Base-by-base conservation (phyloP, 2,888 invertebrate genomes). In the Andrena flavipes region DNA sequence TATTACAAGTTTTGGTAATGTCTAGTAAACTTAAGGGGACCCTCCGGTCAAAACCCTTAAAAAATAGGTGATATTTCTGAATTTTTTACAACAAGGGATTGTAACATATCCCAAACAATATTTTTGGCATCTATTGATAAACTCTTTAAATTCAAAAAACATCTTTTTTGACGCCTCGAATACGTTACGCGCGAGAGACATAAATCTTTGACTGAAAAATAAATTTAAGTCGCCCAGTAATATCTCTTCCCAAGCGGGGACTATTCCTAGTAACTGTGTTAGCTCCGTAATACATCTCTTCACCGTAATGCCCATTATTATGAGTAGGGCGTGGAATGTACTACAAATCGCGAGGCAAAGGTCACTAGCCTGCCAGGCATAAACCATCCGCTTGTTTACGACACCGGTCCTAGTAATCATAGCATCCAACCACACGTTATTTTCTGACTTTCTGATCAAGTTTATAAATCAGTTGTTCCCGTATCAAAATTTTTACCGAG, bases 261-360 rank as follows among this genome's bases (percentile, higher is more conserved):
- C 29, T 2, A 10, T 49, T 63, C 49, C 54, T 7, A 68, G 64
- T 64, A 67, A 80, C 54, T 69, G 48, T 60, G 71, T 74, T 74
- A 59, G 20, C 48, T 51, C 30, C 67, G 62, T 69, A 62, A 75
- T 74, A 69, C 62, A 70, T 84, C 78, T 78, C 64, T 88, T 88
- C 87, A 84, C 86, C 86, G 86, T 87, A 86, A 87, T 84, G 67
- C 64, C 84, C 81, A 80, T 90, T 89, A 89, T 85, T 82, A 70
- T 72, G 84, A 73, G 79, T 85, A 82, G 84, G 85, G 84, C 83
- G 86, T 89, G 85, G 77, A 89, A 79, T 84, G 71, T 78, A 56
- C 68, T 33, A 65, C 82, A 80, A 79, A 87, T 86, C 79, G 74
- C 73, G 60, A 86, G 70, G 60, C 79, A 79, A 81, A 85, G 85